Evolutionary conservation across 2,888 invertebrate genomes (phyloP), one percentile per base, ranked within the genome.

Genomic region (Pollenia griseotomentosa): DNA sequence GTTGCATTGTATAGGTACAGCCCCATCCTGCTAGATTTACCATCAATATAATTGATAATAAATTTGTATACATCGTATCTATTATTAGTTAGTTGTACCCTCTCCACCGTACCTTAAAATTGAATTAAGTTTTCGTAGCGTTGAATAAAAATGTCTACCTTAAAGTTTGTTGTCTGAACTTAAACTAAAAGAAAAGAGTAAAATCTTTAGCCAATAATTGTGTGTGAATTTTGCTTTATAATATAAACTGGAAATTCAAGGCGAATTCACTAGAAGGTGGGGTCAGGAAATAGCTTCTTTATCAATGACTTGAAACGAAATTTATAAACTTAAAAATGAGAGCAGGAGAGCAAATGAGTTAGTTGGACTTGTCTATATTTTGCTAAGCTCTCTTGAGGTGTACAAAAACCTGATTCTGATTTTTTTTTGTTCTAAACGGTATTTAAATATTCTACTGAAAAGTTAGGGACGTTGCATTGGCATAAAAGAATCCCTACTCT

Each of bases 241-340:
- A n/a, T 33, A 33, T 33, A 83, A 83, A 77, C 83, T 83, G 83
- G 77, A 70, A 77, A 77, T 70, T 40, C 77, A n/a, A n/a, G n/a
- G n/a, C n/a, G n/a, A n/a, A n/a, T n/a, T n/a, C n/a, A n/a, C n/a
- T n/a, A n/a, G n/a, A n/a, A n/a, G n/a, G n/a, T n/a, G n/a, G n/a
- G n/a, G n/a, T n/a, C n/a, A n/a, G n/a, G n/a, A n/a, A n/a, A 19
- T 19, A 19, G 1, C 61, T 46, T 46, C 7, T 11, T 51, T 11
- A 53, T 55, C n/a, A 44, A 53, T 10, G 53, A n/a, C 51, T 65
- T 65, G 33, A 46, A 55, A 68, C 19, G 33, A 57, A 66, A 42
- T 14, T 1, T 19, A 19, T 51, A n/a, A 10, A 11, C 14, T 63
- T 0, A 48, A 46, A 51, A 59, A 63, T 55, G 59, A 51, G 19